phyloP scores from a whole-genome alignment of 2,797 vertebrate species.

The Poecilia velifera region DNA sequence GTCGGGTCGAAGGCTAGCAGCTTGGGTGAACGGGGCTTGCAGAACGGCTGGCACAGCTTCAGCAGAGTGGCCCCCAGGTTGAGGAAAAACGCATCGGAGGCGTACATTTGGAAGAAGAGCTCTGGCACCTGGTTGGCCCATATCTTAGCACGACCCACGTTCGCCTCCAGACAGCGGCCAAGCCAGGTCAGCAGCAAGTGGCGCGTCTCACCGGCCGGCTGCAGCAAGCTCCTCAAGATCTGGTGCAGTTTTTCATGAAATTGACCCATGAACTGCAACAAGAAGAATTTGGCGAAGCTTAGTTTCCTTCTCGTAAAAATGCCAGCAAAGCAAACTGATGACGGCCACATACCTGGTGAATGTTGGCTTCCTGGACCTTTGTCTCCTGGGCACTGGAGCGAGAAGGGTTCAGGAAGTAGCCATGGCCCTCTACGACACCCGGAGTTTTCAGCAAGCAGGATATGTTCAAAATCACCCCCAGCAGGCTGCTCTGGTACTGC shows the following conservation, averaged over 20 bases:
- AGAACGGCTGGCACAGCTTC: slow-evolving; percentile 97
- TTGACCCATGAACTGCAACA: slow-evolving; percentile 92
- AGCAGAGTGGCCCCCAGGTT: slow-evolving; percentile 93
- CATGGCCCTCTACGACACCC: slow-evolving; percentile 93
- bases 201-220: slow-evolving; percentile 91
- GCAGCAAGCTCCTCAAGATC: slow-evolving; percentile 93
- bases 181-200: slow-evolving; percentile 95
- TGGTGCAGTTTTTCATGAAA: slow-evolving; percentile 97
- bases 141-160: slow-evolving; percentile 93
- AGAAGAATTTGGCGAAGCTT: slow-evolving; percentile 3
- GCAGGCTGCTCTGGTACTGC: slow-evolving; percentile 94
- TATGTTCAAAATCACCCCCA: slow-evolving; percentile 88
- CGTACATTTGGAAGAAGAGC: slow-evolving; percentile 96
- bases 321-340: background rate
- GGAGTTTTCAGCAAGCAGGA: slow-evolving; percentile 96
- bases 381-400: slow-evolving; percentile 96
- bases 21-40: slow-evolving; percentile 88
- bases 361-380: slow-evolving; percentile 96
- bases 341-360: slow-evolving; percentile 88
- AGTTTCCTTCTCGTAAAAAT: background rate
- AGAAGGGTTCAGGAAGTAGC: slow-evolving; percentile 94
- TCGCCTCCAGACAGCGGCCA: slow-evolving; percentile 94
- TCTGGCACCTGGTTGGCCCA: slow-evolving; percentile 99
- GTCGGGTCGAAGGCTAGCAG: slow-evolving; percentile 96
- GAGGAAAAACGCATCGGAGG: slow-evolving; percentile 95